phyloP scores from a whole-genome alignment of 2,113 vertebrate genomes.

The Athene noctua region DNA sequence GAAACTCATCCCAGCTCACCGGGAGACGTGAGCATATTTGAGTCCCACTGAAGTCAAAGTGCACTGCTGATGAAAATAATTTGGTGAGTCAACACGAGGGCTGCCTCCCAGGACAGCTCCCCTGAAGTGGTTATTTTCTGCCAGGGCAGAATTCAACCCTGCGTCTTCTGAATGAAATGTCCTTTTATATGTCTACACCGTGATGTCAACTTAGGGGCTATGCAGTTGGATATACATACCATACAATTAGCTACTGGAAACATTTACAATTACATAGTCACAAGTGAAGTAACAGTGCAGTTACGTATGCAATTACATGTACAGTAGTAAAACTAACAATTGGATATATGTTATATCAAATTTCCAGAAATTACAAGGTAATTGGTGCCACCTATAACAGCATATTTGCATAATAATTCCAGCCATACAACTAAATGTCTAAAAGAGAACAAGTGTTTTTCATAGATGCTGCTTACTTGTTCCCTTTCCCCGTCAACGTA shows the following conservation, averaged over 20 bases:
- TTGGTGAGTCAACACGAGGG: not conserved
- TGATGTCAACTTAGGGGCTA: not conserved
- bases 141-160: not conserved
- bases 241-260: not conserved
- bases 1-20: not conserved
- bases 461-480: not conserved
- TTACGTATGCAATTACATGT: not conserved
- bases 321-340: conserved; percentile 31
- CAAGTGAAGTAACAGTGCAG: conserved; percentile 5
- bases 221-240: not conserved
- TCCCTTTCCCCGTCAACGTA: not conserved
- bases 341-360: not conserved
- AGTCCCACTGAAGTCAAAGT: conserved; percentile 14
- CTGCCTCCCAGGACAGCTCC: not conserved
- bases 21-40: not conserved
- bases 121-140: not conserved
- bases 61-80: not conserved
- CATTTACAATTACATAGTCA: not conserved
- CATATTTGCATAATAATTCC: not conserved
- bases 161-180: not conserved
- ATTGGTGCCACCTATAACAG: not conserved
- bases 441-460: not conserved
- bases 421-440: not conserved
- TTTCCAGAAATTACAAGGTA: conserved; percentile 18
- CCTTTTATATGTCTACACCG: not conserved